Percentiles rank a stretch among this genome's conserved stretches.
These are phyloP conservation scores for Drosophila sturtevanti DNA, from an alignment of 1,140 invertebrate species.

Conservation along the genomic window DNA sequence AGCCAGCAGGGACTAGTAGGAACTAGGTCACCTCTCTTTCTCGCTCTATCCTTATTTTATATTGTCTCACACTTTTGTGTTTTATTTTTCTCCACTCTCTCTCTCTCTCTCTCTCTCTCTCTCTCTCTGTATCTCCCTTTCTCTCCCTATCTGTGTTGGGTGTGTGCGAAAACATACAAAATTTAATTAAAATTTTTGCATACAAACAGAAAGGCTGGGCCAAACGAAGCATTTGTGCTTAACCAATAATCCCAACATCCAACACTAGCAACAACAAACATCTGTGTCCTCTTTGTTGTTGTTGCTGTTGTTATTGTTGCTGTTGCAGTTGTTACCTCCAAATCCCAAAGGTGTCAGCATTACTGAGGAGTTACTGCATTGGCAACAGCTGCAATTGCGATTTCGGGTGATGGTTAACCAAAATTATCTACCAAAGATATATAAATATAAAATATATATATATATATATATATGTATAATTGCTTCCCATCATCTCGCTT, in stretches of 20 bases:
- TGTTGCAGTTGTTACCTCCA: no score
- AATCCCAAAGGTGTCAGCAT: not conserved
- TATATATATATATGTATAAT: no score
- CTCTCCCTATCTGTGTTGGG: slow-evolving; percentile 12
- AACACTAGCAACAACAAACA: not conserved
- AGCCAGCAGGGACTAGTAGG: slow-evolving; percentile 40
- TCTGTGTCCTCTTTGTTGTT: not conserved
- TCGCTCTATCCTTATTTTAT: not conserved
- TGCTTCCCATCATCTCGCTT: no score
- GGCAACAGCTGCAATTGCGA: not conserved
- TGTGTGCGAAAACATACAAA: slow-evolving; percentile 34
- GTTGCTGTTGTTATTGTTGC: no score
- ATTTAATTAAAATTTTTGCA: slow-evolving; percentile 58
- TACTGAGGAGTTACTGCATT: not conserved
- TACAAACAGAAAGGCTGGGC: slow-evolving; percentile 44
- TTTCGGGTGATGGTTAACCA: not conserved
- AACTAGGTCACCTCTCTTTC: slow-evolving; percentile 11
- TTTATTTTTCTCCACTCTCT: not conserved
- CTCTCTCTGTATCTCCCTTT: not conserved
- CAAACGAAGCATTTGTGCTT: slow-evolving; percentile 19
- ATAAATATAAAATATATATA: no score
- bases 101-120: not conserved
- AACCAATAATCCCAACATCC: not conserved
- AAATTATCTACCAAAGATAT: not conserved
- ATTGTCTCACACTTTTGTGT: no score